Base-by-base conservation (phyloP, 2,888 invertebrate genomes). In the Drosophila anomelani region DNA sequence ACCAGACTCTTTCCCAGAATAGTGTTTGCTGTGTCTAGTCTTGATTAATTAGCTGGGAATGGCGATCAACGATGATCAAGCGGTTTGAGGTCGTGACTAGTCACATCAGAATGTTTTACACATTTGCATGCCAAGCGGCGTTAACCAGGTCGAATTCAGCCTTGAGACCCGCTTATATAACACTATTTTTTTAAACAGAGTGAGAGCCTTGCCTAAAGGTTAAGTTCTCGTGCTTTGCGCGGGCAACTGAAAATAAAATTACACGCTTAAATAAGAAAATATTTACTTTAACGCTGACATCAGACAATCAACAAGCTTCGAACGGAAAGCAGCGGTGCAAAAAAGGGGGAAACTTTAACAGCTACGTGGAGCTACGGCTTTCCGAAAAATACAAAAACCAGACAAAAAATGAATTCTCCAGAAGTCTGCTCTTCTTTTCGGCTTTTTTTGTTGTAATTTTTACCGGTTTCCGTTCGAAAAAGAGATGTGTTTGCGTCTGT, bases 281-380 rank as follows among this genome's bases (percentile, higher is more conserved):
- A 85, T 83, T 84, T 84, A 76, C 76, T 83, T 88, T 73, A 84
- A 73, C 78, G 84, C 88, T 84, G 88, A 88, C 84, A 84, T 84
- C 88, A 84, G 83, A 75, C 66, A 60, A 69, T 76, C 79, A 44
- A 46, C 54, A 43, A 74, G 57, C 41, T 56, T 13, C n/a, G 29
- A 67, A 17, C 41, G 51, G 55, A 53, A 39, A 59, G 26, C 38
- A 41, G 47, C 20, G 32, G 34, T 20, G 34, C 34, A 49, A 39
- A 36, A 57, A 39, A 4, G 23, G 51, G 49, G 46, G 51, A 39
- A 55, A 55, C 55, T 41, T 47, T 5, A 67, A 68, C 67, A 46
- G 56, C 38, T 51, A 74, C 77, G 58, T 72, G 74, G 58, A 75
- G 62, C 56, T 53, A n/a, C 36, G 43, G 39, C 44, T 73, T 63